phyloP scores from a whole-genome alignment of 2,113 vertebrate species.

The Sphaerodactylus townsendi region DNA sequence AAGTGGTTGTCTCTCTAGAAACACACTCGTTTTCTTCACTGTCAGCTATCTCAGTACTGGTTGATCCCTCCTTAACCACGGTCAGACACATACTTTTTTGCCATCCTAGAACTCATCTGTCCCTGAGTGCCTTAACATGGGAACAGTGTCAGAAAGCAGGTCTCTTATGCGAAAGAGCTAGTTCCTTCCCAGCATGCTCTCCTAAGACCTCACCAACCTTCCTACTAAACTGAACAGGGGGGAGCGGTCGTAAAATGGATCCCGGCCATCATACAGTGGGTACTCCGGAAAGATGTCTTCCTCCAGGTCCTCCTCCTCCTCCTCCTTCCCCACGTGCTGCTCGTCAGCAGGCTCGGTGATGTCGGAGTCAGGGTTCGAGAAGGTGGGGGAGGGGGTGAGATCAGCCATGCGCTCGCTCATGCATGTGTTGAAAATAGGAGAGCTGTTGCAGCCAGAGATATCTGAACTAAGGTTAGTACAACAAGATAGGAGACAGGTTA shows the following conservation, averaged over 20 bases:
- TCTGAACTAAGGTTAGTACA: conserved; percentile 91
- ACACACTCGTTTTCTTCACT: accelerated
- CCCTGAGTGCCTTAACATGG: conserved; percentile 34
- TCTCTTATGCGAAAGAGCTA: conserved; percentile 92
- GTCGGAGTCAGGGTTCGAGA: conserved; percentile 94
- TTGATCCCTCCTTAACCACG: background rate
- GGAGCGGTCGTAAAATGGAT: conserved; percentile 99
- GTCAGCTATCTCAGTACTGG: accelerated
- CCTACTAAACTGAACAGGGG: conserved; percentile 99
- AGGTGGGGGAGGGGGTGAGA: conserved; percentile 96
- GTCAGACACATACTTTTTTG: background rate
- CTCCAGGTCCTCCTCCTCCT: conserved; percentile 86
- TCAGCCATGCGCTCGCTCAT: conserved; percentile 98
- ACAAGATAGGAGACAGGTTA: conserved; percentile 85
- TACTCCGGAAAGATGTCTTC: conserved; percentile 95
- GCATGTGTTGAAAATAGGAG: conserved; percentile 98
- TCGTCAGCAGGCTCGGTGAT: conserved; percentile 94
- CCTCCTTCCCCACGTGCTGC: conserved; percentile 87
- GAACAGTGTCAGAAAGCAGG: conserved; percentile 69
- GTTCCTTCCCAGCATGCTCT: conserved; percentile 95
- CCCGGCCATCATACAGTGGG: conserved; percentile 90
- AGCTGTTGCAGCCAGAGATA: conserved; percentile 96
- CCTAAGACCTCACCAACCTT: conserved; percentile 99
- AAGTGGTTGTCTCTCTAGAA: background rate
- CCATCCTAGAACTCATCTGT: background rate